Evolutionary conservation across 1,140 invertebrate genomes (phyloP), one percentile per base, ranked within the genome.

Genomic region (Euglossa dilemma): DNA sequence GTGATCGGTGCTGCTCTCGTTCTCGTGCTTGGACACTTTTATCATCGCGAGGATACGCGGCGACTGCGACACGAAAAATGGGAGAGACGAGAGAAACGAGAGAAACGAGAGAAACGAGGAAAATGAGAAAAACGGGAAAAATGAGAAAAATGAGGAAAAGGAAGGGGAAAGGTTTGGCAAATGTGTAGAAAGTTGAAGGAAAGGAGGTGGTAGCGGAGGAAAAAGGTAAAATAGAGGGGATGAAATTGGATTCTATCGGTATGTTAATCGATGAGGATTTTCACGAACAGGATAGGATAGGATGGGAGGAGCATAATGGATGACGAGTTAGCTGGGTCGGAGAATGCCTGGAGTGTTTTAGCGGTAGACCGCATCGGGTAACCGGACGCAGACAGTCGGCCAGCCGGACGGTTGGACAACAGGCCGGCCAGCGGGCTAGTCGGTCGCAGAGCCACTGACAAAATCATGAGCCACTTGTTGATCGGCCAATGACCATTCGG

Each of bases 391-490:
- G 45, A 72, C 56, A 43, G 69, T 52, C 76, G 25, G 45, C 52
- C 25, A 36, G 61, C n/a, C 63, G 56, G 57, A 47, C 47, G 28
- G 54, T 50, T 20, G 36, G 80, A 28, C 43, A 64, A 18, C 69
- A 43, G 43, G 61, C 18, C 25, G 52, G 61, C 47, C 47, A 73
- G 52, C 72, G 50, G 72, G 61, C 59, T 18, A 63, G 63, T 74
- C 71, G 72, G 52, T 74, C 28, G 73, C 80, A 67, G 66, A 82
- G 79, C 87, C 90, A 89, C 91, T 93, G 92, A 93, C 90, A 93
- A 93, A 93, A 93, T 93, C 93, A 93, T 91, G 91, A 93, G 90
- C 91, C 92, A 93, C 92, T 93, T 93, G 93, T 93, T 93, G 92
- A 93, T 93, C 81, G 84, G 50, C 66, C 88, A 88, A 92, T 92